These are phyloP conservation scores for Xiphophorus birchmanni DNA, from an alignment of 2,797 vertebrate species.

Conservation along the genomic window DNA sequence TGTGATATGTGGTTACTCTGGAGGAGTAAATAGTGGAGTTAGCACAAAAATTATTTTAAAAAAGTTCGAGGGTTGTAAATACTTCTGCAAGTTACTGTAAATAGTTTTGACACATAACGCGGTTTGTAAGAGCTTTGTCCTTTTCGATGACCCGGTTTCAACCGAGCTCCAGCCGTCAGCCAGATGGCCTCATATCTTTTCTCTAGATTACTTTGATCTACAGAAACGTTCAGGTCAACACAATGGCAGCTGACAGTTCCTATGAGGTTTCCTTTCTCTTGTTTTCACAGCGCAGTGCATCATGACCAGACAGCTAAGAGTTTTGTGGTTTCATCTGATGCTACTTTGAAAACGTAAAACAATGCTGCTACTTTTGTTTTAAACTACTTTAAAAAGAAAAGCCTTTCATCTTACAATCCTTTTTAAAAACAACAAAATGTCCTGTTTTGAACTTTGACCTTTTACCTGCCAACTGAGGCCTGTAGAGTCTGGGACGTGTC, in stretches of 20 bases:
- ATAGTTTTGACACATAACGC: not conserved
- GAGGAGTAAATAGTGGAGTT: not conserved
- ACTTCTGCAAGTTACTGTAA: not conserved
- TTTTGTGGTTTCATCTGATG: not conserved
- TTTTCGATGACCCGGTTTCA: not conserved
- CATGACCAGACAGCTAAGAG: not conserved
- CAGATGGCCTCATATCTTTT: constrained; percentile 4
- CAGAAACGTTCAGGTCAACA: not conserved
- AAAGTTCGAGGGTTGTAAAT: not conserved
- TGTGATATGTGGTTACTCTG: no score
- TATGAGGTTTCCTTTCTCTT: not conserved
- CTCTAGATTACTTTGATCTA: constrained; percentile 1
- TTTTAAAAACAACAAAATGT: not conserved
- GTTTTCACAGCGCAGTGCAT: not conserved
- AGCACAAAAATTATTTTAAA: not conserved
- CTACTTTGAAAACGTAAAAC: not conserved
- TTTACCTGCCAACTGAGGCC: not conserved
- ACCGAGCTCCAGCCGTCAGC: not conserved
- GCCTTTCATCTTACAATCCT: not conserved
- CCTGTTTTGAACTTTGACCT: not conserved
- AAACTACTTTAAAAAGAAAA: not conserved
- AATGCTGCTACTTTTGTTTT: not conserved
- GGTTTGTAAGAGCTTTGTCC: not conserved
- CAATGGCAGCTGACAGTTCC: not conserved
- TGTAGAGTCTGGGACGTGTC: not conserved